Evolutionary conservation across 1,140 invertebrate genomes (phyloP), one percentile per base, ranked within the genome.

Genomic region (Drosophila cardini): DNA sequence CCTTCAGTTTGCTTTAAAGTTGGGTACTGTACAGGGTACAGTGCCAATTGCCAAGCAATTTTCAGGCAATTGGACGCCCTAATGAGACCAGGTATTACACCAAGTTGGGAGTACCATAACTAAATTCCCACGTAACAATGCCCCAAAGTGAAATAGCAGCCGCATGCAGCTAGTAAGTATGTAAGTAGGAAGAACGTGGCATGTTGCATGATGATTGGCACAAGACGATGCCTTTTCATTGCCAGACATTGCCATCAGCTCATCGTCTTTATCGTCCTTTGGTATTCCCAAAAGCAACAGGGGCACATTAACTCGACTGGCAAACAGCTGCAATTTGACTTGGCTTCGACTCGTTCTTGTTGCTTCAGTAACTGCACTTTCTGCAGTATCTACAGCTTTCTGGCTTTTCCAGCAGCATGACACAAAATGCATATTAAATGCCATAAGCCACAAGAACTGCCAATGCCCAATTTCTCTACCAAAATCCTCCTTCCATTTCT

Each of bases 371-470:
- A 53, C 34, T 50, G 53, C 40, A 34, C 42, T 61, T 16, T 61
- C 45, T 52, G 53, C 40, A 34, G 42, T 61, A 16, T 61, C 45
- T 52, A 46, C 43, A 64, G 32, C 52, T 61, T 36, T 58, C 34
- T 67, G 58, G 65, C 65, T 67, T 56, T 46, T 78, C 58, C 67
- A 57, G 86, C 76, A 86, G 83, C 83, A 86, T 90, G 81, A 90
- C 83, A 87, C 87, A 90, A 90, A 90, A 90, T 90, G 82, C 87
- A 90, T 90, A 90, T 90, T 90, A 90, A 90, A 90, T 90, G 82
- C 75, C 83, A 84, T 87, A 87, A 87, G 83, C 83, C 84, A 89
- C 73, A 68, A 68, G 79, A 78, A 83, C 67, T 72, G 73, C 70
- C 70, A 77, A 68, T 34, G 42, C 53, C 36, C 34, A 42, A 56